These are phyloP conservation scores for Eospalax fontanierii DNA, from an alignment of 2,797 vertebrate genomes.

Conservation along the genomic window DNA sequence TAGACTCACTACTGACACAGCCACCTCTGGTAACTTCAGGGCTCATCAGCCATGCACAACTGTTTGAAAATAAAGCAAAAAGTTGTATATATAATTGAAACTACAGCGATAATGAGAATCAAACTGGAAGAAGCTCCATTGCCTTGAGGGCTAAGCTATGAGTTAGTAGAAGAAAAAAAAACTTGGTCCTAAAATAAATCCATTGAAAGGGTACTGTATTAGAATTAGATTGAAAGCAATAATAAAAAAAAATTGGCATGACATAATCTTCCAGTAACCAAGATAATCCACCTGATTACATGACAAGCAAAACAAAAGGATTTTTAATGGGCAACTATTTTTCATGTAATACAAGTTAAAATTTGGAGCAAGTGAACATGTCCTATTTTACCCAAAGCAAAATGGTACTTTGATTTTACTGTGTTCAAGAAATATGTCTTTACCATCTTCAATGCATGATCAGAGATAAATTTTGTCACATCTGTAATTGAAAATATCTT, in stretches of 20 bases:
- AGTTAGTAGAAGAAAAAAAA: conserved; percentile 62
- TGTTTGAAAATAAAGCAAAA: conserved; percentile 80
- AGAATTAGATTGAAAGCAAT: conserved; percentile 63
- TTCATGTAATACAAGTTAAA: conserved; percentile 53
- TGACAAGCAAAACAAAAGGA: conserved; percentile 34
- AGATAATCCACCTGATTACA: conserved; percentile 52
- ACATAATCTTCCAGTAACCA: conserved; percentile 40
- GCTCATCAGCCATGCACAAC: conserved; percentile 77
- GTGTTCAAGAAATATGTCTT: conserved; percentile 46
- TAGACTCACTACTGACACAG: conserved; percentile 74
- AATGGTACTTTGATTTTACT: not conserved
- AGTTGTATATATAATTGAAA: conserved; percentile 79
- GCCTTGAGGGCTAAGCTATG: conserved; percentile 63
- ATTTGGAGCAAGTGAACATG: conserved; percentile 24
- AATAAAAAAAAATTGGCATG: not conserved
- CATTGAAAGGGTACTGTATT: conserved; percentile 6
- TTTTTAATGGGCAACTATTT: conserved; percentile 42
- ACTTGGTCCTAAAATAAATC: conserved; percentile 44
- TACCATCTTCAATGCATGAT: conserved; percentile 15
- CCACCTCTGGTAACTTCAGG: conserved; percentile 70
- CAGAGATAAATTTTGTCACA: conserved; percentile 30
- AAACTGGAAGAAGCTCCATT: conserved; percentile 66
- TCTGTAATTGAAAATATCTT: conserved; percentile 30
- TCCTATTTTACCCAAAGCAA: conserved; percentile 43
- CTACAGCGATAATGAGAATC: conserved; percentile 72